phyloP scores from a whole-genome alignment of 2,113 vertebrate species.

The Lucifuga dentata region DNA sequence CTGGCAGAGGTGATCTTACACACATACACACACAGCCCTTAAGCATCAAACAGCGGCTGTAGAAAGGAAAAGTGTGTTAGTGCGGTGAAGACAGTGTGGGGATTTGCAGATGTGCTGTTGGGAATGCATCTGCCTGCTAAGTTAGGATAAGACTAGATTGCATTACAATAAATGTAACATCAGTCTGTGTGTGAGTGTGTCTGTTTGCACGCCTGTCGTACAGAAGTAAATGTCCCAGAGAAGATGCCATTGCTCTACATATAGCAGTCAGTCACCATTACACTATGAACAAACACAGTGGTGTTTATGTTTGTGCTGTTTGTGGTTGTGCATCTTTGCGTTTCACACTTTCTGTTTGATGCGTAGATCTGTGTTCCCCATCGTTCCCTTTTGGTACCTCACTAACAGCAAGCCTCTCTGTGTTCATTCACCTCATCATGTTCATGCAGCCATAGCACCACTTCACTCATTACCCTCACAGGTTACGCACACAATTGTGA shows the following conservation, averaged over 20 bases:
- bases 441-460: constrained; percentile 20
- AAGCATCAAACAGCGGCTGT: constrained; percentile 64
- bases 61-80: constrained; percentile 34
- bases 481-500: constrained; percentile 10
- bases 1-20: constrained; percentile 81
- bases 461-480: constrained; percentile 41
- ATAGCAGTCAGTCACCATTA: constrained; percentile 52
- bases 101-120: constrained; percentile 66
- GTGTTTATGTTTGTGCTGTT: constrained; percentile 9
- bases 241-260: constrained; percentile 34
- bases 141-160: constrained; percentile 61
- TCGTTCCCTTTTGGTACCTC: constrained; percentile 20
- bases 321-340: neutral
- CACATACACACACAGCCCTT: constrained; percentile 49
- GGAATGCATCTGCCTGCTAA: constrained; percentile 53
- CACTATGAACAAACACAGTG: constrained; percentile 6
- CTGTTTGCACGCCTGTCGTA: constrained; percentile 1
- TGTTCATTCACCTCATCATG: constrained; percentile 37
- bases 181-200: constrained; percentile 21
- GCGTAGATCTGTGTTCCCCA: constrained; percentile 16
- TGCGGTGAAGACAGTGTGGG: constrained; percentile 40
- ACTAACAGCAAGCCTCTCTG: constrained; percentile 12
- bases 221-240: constrained; percentile 30
- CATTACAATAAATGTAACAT: constrained; percentile 62
- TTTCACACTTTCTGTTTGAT: constrained; percentile 23